Evolutionary conservation across 2,888 invertebrate genomes (phyloP).

Genomic region (Oscheius sp.): DNA sequence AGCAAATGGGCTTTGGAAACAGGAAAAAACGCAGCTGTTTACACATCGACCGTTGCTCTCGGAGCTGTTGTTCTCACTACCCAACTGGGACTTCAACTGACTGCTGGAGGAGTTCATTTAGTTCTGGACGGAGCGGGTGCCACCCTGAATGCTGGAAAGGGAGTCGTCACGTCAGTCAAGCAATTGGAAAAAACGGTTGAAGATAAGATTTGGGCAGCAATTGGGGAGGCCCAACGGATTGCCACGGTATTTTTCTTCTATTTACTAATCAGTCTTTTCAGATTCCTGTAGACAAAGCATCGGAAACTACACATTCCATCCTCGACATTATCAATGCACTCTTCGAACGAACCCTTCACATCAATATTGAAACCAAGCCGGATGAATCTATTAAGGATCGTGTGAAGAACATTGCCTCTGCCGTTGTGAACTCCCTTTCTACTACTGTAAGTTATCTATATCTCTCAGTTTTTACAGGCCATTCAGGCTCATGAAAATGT

Average conservation of each 20-base stretch:
- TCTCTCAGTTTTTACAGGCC: not conserved
- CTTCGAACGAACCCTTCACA: conserved; percentile 37
- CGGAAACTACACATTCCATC: conserved; percentile 43
- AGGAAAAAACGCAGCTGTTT: conserved; percentile 41
- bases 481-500: conserved; percentile 47
- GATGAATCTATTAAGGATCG: conserved; percentile 36
- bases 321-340: conserved; percentile 45
- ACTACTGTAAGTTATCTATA: conserved; percentile 34
- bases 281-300: conserved; percentile 42
- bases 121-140: conserved; percentile 40
- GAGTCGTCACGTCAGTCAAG: conserved; percentile 33
- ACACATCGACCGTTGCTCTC: conserved; percentile 45
- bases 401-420: conserved; percentile 38
- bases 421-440: conserved; percentile 38
- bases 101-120: conserved; percentile 44
- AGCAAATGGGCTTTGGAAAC: conserved; percentile 35
- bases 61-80: conserved; percentile 51
- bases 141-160: conserved; percentile 35
- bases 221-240: conserved; percentile 43
- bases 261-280: not conserved
- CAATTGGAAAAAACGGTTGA: conserved; percentile 41
- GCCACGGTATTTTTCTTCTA: conserved; percentile 38
- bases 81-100: conserved; percentile 44
- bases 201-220: conserved; percentile 37
- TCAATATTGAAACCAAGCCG: conserved; percentile 32